Percentiles rank a stretch among this genome's conserved stretches.
Evolutionary conservation across 2,888 invertebrate species (phyloP).

Genomic region (Cynaeus angustus): DNA sequence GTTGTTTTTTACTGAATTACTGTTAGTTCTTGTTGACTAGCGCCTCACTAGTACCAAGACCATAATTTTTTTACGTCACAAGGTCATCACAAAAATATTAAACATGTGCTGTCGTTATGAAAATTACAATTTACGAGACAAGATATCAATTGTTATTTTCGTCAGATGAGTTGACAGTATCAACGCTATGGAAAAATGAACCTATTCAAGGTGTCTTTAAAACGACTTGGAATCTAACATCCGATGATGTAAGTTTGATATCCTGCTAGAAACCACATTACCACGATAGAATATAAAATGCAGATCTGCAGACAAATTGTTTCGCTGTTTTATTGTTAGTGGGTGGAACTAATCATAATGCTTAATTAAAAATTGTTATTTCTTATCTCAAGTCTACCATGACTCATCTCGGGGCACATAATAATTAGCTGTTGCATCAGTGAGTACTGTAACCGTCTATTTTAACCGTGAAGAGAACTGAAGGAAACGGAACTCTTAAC

Average conservation of each 20-base stretch:
- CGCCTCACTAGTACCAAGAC: neutral
- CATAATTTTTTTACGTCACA: neutral
- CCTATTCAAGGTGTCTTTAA: too few relatives aligned
- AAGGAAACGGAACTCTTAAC: slow-evolving; percentile 2
- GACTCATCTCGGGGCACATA: slow-evolving; percentile 15
- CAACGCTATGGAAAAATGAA: neutral
- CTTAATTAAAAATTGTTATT: slow-evolving; percentile 19
- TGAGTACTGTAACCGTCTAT: slow-evolving; percentile 25
- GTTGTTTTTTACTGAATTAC: slow-evolving; percentile 1
- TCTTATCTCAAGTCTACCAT: slow-evolving; percentile 20
- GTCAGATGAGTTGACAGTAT: neutral
- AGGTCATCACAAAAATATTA: neutral
- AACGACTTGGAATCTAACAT: too few relatives aligned
- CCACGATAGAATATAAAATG: too few relatives aligned
- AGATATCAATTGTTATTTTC: neutral
- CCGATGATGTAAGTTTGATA: neutral
- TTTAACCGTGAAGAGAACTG: slow-evolving; percentile 19
- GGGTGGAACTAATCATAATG: neutral
- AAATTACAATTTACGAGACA: slow-evolving; percentile 1
- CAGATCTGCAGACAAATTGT: too few relatives aligned
- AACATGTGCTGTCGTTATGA: neutral
- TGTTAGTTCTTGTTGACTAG: neutral
- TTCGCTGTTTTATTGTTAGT: neutral
- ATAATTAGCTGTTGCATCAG: slow-evolving; percentile 26
- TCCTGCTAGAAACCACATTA: neutral